phyloP scores from a whole-genome alignment of 2,113 vertebrate genomes.

The Spermophilus dauricus region DNA sequence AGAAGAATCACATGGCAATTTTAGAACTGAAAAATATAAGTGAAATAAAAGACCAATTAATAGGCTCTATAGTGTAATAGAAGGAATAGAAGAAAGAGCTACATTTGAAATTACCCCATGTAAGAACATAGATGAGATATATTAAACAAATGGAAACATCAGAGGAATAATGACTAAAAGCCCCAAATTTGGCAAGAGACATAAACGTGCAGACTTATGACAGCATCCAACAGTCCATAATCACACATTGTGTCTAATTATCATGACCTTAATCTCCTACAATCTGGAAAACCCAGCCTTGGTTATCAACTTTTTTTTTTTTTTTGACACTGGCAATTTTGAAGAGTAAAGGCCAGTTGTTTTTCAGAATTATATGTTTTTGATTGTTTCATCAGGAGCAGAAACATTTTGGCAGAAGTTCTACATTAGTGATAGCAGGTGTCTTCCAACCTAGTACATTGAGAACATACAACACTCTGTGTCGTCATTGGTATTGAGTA shows the following conservation, averaged over 20 bases:
- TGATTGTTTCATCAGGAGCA: not conserved
- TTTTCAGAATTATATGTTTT: not conserved
- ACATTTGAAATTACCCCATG: not conserved
- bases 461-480: not conserved
- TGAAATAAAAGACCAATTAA: not conserved
- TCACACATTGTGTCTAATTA: not conserved
- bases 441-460: not conserved
- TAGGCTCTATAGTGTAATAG: not conserved
- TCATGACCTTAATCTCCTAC: not conserved
- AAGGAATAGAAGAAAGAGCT: not conserved
- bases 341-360: not conserved
- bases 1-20: not conserved
- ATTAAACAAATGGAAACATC: not conserved
- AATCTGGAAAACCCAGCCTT: not conserved
- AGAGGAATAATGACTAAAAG: not conserved
- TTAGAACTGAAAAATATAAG: not conserved
- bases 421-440: not conserved
- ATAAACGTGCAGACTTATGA: not conserved
- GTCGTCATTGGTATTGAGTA: not conserved
- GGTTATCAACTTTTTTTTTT: not conserved
- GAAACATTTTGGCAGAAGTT: not conserved
- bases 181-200: not conserved
- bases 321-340: not conserved
- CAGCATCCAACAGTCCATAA: not conserved
- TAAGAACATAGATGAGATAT: not conserved